A percentile compares a stretch with the other conserved stretches of the same genome.
phyloP scores from a whole-genome alignment of 2,888 invertebrate genomes.

The Tiliacea citrago region DNA sequence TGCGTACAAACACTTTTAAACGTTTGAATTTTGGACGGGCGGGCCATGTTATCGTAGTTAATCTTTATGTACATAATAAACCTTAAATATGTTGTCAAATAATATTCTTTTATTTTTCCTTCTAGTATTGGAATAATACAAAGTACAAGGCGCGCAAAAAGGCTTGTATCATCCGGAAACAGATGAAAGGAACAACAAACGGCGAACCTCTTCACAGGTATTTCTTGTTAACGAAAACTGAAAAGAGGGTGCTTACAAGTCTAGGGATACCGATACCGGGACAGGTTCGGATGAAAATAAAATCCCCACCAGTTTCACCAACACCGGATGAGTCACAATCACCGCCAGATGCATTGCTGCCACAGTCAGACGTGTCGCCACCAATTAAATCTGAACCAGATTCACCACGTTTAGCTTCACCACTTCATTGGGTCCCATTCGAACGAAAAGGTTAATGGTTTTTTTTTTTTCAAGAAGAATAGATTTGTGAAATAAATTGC shows the following conservation, averaged over 20 bases:
- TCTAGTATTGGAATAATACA: constrained; percentile 37
- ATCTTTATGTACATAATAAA: no score
- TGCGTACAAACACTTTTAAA: no score
- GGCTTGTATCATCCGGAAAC: constrained; percentile 14
- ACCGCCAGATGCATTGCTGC: neutral
- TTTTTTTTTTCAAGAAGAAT: neutral
- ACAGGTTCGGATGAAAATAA: constrained; percentile 20
- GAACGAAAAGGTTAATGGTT: constrained; percentile 8
- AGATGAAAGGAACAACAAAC: constrained; percentile 7
- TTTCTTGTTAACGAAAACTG: constrained; percentile 23
- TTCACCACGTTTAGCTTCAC: neutral
- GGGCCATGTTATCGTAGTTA: no score
- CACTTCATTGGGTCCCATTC: neutral
- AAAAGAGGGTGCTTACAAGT: constrained; percentile 31
- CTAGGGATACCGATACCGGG: constrained; percentile 28
- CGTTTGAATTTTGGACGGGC: no score
- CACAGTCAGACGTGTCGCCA: constrained; percentile 7
- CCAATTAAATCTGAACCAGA: constrained; percentile 14
- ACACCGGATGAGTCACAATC: neutral
- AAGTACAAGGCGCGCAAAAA: constrained; percentile 38
- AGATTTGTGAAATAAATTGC: neutral
- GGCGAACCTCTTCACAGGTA: neutral
- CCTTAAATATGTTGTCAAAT: constrained; percentile 1
- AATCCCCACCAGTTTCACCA: constrained; percentile 10
- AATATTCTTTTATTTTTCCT: constrained; percentile 10